These are phyloP conservation scores for Pseudococcus longispinus DNA, from an alignment of 2,888 invertebrate genomes.

Conservation along the genomic window DNA sequence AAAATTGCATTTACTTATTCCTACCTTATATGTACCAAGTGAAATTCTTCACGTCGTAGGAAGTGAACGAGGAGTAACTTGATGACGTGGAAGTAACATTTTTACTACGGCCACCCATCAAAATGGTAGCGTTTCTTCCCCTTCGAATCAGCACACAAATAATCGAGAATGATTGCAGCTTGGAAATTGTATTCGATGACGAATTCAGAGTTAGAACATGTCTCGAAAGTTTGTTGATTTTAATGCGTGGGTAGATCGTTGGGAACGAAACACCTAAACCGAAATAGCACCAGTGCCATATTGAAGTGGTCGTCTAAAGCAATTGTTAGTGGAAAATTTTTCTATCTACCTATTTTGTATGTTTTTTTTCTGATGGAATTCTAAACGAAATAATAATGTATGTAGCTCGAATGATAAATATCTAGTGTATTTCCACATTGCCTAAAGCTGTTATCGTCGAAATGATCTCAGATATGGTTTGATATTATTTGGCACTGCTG, in stretches of 20 bases:
- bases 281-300: background rate
- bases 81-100: too few relatives aligned
- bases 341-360: background rate
- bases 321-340: background rate
- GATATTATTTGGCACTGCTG: background rate
- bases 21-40: too few relatives aligned
- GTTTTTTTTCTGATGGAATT: background rate
- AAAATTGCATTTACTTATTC: too few relatives aligned
- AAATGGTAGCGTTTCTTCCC: background rate
- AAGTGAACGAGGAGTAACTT: too few relatives aligned
- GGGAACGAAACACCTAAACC: background rate
- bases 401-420: background rate
- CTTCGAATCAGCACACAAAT: background rate
- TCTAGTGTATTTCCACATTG: background rate
- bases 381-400: background rate
- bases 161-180: background rate
- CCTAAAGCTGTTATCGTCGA: background rate
- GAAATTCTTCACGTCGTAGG: too few relatives aligned
- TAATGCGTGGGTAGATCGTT: background rate
- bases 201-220: background rate
- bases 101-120: background rate
- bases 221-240: background rate
- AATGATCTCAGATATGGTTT: background rate
- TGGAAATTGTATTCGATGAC: background rate
- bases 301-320: background rate